These are phyloP conservation scores for Pygoscelis adeliae DNA, from an alignment of 2,113 vertebrate genomes.

Conservation along the genomic window DNA sequence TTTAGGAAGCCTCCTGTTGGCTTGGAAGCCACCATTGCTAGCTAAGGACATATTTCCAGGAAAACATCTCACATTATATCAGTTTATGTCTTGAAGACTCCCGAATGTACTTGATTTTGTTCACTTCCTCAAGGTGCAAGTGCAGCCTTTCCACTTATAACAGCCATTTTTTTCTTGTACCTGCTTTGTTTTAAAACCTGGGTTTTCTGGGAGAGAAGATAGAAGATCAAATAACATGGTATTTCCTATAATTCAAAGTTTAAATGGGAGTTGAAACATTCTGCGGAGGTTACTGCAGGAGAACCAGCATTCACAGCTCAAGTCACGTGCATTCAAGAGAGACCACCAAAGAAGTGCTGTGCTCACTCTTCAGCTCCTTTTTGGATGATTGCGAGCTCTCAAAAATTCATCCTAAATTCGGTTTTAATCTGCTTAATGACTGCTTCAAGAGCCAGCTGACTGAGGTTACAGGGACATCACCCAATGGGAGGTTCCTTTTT, in stretches of 20 bases:
- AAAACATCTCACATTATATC: not conserved
- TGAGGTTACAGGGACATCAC: not conserved
- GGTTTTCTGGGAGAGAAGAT: not conserved
- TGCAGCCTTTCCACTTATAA: not conserved
- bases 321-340: not conserved
- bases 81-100: not conserved
- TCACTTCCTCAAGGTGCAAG: not conserved
- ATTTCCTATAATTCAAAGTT: conserved; percentile 12
- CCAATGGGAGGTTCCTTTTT: not conserved
- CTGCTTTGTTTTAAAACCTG: not conserved
- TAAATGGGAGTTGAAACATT: not conserved
- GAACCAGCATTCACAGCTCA: not conserved
- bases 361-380: not conserved
- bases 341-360: not conserved
- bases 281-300: not conserved
- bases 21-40: not conserved
- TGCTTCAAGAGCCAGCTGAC: not conserved
- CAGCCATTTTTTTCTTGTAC: not conserved
- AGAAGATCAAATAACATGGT: not conserved
- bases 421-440: not conserved
- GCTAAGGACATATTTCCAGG: not conserved
- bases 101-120: not conserved
- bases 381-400: not conserved
- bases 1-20: not conserved
- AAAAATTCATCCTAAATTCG: not conserved